Evolutionary conservation across 2,888 invertebrate species (phyloP).

Genomic region (Luperina nickerlii): DNA sequence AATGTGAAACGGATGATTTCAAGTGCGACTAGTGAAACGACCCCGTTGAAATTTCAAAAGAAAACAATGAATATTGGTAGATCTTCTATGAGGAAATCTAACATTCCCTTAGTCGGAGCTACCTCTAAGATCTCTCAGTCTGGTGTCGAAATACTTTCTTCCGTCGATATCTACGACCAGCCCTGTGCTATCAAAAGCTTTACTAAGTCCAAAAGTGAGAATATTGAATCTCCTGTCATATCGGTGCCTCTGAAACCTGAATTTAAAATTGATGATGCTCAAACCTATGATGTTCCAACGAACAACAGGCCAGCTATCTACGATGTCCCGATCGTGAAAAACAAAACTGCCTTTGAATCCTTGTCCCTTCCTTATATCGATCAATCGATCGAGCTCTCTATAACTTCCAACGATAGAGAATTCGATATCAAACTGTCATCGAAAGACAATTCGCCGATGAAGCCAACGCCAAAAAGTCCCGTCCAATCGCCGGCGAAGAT

Average conservation of each 20-base stretch:
- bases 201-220: conserved; percentile 73
- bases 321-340: conserved; percentile 83
- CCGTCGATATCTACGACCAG: conserved; percentile 87
- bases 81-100: conserved; percentile 83
- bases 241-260: conserved; percentile 76
- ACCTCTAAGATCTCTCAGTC: conserved; percentile 89
- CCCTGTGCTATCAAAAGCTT: conserved; percentile 77
- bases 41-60: conserved; percentile 85
- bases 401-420: conserved; percentile 88
- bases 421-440: conserved; percentile 86
- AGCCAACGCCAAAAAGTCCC: conserved; percentile 75
- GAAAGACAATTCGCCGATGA: conserved; percentile 83
- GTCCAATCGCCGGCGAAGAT: conserved; percentile 80
- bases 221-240: conserved; percentile 70
- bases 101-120: conserved; percentile 88
- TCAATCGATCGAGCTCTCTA: conserved; percentile 87
- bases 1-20: conserved; percentile 91
- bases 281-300: conserved; percentile 87
- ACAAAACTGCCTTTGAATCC: conserved; percentile 86
- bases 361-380: conserved; percentile 87
- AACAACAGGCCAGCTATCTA: conserved; percentile 87
- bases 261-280: conserved; percentile 81
- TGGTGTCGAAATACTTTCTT: conserved; percentile 85
- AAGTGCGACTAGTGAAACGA: conserved; percentile 85
- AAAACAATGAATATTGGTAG: conserved; percentile 79